phyloP scores from a whole-genome alignment of 1,140 invertebrate species.

The Pseudachorutes palmiensis region DNA sequence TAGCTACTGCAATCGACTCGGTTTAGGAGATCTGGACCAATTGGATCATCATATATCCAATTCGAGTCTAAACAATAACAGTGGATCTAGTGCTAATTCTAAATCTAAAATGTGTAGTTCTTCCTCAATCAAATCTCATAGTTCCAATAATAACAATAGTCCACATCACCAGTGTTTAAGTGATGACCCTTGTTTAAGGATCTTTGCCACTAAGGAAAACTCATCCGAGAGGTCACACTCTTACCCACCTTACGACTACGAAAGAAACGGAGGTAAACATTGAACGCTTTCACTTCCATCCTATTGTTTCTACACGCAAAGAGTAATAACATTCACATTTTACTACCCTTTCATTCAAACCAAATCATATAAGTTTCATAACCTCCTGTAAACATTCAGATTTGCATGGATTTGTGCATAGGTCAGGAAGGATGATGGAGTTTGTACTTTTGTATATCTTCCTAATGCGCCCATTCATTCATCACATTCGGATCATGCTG shows the following conservation, averaged over 20 bases:
- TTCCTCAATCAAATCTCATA: background rate
- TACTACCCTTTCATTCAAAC: background rate
- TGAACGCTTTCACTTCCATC: background rate
- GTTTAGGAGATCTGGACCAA: background rate
- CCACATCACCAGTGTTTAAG: background rate
- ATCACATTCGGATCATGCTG: too few relatives aligned
- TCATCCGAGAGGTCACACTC: background rate
- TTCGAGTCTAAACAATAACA: background rate
- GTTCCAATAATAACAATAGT: slow-evolving; percentile 4
- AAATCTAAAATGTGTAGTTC: slow-evolving; percentile 4
- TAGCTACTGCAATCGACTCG: background rate
- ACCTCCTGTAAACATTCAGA: too few relatives aligned
- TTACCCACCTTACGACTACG: background rate
- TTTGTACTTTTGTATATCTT: too few relatives aligned
- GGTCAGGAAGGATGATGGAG: too few relatives aligned
- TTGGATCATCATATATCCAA: slow-evolving; percentile 3
- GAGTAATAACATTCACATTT: background rate
- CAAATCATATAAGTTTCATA: too few relatives aligned
- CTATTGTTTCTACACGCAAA: background rate
- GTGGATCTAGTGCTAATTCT: slow-evolving; percentile 3
- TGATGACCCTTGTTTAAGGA: background rate
- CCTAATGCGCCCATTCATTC: too few relatives aligned
- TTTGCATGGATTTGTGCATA: too few relatives aligned
- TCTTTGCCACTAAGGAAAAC: background rate
- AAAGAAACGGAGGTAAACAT: slow-evolving; percentile 4